Conservation (phyloP, 2,797 vertebrate genomes). For the Leucoraja ocellata region DNA sequence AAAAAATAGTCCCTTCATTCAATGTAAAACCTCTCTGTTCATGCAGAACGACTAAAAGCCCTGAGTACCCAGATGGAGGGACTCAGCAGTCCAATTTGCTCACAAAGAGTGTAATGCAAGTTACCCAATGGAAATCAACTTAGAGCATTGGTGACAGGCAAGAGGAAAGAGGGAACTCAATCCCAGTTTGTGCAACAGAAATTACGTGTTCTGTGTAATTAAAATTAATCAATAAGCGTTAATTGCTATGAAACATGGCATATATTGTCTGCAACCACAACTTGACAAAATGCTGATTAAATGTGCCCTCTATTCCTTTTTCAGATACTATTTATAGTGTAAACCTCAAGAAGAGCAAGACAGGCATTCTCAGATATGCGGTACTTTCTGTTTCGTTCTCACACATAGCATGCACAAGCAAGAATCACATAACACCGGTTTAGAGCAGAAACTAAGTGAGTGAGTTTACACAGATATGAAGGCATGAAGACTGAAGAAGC, state of each 20-base stretch:
- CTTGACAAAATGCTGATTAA: background rate
- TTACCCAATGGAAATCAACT: background rate
- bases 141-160: background rate
- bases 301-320: background rate
- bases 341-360: background rate
- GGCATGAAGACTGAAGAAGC: background rate
- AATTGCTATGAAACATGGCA: background rate
- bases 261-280: background rate
- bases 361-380: background rate
- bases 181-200: constrained; percentile 11
- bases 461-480: background rate
- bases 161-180: background rate
- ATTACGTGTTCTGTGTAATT: background rate
- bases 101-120: background rate
- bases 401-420: background rate
- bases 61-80: background rate
- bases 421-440: background rate
- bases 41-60: background rate
- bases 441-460: background rate
- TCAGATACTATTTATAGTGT: background rate
- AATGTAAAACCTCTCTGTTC: background rate
- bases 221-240: background rate
- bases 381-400: background rate
- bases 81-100: background rate
- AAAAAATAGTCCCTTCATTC: background rate